A percentile compares a stretch with the other conserved stretches of the same genome.
Conservation (phyloP, 2,888 invertebrate species). For the Temnothorax rugatulus region DNA sequence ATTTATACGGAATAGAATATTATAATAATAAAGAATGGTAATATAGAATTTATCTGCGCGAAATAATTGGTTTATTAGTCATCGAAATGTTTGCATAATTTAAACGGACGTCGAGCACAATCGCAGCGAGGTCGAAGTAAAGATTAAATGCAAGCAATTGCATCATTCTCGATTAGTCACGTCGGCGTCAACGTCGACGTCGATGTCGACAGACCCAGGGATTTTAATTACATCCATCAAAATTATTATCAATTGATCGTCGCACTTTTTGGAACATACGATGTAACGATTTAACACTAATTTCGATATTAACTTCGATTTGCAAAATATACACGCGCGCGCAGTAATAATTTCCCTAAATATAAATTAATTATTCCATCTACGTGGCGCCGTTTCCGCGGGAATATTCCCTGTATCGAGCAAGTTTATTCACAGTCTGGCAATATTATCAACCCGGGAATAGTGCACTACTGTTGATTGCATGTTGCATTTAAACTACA, state of each 20-base stretch:
- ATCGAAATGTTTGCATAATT: conserved; percentile 51
- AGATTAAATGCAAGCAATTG: conserved; percentile 56
- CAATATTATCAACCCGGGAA: conserved; percentile 46
- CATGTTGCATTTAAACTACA: conserved; percentile 40
- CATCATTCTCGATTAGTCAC: conserved; percentile 48
- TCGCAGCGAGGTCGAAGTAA: conserved; percentile 36
- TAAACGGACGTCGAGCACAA: conserved; percentile 45
- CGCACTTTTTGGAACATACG: conserved; percentile 30
- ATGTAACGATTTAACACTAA: conserved; percentile 29
- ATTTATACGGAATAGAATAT: not conserved
- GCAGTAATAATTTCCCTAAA: conserved; percentile 48
- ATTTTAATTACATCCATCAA: conserved; percentile 47
- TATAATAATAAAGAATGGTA: not conserved
- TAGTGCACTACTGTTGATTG: conserved; percentile 43
- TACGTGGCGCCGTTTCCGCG: conserved; percentile 40
- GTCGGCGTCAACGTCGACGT: not conserved
- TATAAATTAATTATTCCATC: conserved; percentile 54
- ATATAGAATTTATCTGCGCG: conserved; percentile 13
- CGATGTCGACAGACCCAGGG: conserved; percentile 20
- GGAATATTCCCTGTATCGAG: conserved; percentile 50
- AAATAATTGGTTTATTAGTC: conserved; percentile 55
- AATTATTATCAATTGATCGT: conserved; percentile 48
- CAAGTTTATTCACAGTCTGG: conserved; percentile 47
- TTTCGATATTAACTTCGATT: conserved; percentile 49
- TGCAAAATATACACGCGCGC: conserved; percentile 25